A percentile compares a stretch with the other conserved stretches of the same genome.
Conservation (phyloP, 2,888 invertebrate species). For the Sinhomidia bicolor region DNA sequence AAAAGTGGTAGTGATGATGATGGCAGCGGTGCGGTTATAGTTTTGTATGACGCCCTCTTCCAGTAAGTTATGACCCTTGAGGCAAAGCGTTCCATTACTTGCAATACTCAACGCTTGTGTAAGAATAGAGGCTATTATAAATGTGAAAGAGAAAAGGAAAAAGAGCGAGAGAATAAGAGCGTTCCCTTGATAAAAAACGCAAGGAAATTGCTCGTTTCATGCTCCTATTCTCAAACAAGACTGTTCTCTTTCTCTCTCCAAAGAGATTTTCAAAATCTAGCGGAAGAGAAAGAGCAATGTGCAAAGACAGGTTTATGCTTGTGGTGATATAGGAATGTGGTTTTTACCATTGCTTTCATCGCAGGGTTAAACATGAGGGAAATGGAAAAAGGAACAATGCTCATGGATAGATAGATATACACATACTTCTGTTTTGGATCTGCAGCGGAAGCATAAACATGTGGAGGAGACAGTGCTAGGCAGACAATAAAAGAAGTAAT, state of each 20-base stretch:
- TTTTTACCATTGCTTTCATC: too few relatives aligned
- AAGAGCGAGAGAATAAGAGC: not conserved
- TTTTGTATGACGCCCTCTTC: not conserved
- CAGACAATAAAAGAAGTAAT: too few relatives aligned
- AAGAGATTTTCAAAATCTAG: not conserved
- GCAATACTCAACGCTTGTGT: not conserved
- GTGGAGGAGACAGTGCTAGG: too few relatives aligned
- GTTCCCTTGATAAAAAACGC: conserved; percentile 32
- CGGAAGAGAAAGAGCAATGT: not conserved
- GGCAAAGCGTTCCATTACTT: not conserved
- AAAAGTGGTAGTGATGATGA: not conserved
- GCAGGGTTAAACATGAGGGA: not conserved
- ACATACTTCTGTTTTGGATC: too few relatives aligned
- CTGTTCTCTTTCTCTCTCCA: not conserved
- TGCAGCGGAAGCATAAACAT: too few relatives aligned
- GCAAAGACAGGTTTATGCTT: not conserved
- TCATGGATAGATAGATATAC: too few relatives aligned
- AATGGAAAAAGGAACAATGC: not conserved
- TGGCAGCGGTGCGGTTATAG: not conserved
- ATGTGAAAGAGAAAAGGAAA: not conserved
- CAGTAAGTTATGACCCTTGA: conserved; percentile 19
- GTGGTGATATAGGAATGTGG: not conserved
- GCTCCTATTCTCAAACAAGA: conserved; percentile 9
- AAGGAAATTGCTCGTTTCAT: conserved; percentile 13
- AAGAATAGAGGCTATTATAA: too few relatives aligned